Conservation (phyloP, 2,888 invertebrate genomes). For the Ernsta delagoae region DNA sequence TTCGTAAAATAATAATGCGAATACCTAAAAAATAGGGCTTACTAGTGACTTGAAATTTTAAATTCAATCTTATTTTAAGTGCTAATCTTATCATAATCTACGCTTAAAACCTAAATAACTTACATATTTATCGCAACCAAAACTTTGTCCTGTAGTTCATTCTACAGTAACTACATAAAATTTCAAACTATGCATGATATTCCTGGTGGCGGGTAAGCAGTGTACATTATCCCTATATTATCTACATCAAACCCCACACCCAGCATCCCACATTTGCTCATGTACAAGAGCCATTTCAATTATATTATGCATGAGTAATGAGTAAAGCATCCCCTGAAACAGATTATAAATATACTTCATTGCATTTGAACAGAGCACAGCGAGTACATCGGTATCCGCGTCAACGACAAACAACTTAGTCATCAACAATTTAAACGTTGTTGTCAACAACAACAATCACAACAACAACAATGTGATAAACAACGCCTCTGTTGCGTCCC, state of each 20-base stretch:
- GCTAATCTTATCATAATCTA: too few relatives aligned
- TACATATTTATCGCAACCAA: too few relatives aligned
- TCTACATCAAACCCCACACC: neutral
- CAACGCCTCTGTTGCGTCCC: conserved; percentile 79
- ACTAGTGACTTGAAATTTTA: too few relatives aligned
- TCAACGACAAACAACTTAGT: conserved; percentile 82
- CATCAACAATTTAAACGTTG: conserved; percentile 81
- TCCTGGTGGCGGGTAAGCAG: conserved; percentile 5
- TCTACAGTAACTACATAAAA: conserved; percentile 2
- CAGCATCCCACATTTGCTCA: conserved; percentile 10
- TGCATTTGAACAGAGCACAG: conserved; percentile 66
- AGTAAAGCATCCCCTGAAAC: conserved; percentile 4
- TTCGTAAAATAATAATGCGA: too few relatives aligned
- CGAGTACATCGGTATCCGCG: conserved; percentile 77
- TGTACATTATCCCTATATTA: conserved; percentile 1
- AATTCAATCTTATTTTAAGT: too few relatives aligned
- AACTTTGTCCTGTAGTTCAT: too few relatives aligned
- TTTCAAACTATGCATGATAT: conserved; percentile 1
- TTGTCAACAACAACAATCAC: conserved; percentile 83
- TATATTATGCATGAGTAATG: conserved; percentile 12
- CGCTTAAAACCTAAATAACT: too few relatives aligned
- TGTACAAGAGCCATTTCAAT: neutral
- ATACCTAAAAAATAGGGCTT: too few relatives aligned
- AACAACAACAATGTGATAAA: conserved; percentile 82
- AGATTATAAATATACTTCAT: conserved; percentile 6